Base-by-base conservation (phyloP, 2,888 invertebrate species). In the Orthosia gracilis region DNA sequence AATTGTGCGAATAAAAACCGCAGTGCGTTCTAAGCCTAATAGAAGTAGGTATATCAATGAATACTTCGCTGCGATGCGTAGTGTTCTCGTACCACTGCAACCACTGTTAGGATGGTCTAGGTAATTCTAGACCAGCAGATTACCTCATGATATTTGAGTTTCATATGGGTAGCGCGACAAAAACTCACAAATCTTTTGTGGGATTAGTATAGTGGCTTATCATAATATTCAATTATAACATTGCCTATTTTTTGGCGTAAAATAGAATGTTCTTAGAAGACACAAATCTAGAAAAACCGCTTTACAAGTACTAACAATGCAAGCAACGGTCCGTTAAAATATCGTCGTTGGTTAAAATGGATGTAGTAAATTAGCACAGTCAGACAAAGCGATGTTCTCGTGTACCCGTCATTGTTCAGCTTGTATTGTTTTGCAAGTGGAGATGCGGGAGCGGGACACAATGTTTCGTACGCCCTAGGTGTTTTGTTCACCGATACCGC, bases 401-500 rank as follows among this genome's bases (percentile, higher is more conserved):
- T 66, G 64, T 71, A 76, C 70, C 70, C 50, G 55, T 12, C 52
- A 69, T 84, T 76, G 68, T 82, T 68, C 18, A 23, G 26, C 31
- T 13, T n/a, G 50, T 59, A 71, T 84, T 84, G 85, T 82, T 76
- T 76, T 57, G 62, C 47, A 81, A 82, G 65, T 52, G 58, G 54
- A 69, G 62, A 79, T 61, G 64, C 31, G 23, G 65, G 40, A 62
- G 64, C 31, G 23, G 65, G 40, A 62, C 67, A 76, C 70, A 71
- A 69, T 81, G 70, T 71, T 55, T 65, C 45, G 61, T 52, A 55
- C 73, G 15, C 18, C 47, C 45, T 57, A 66, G n/a, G 17, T 61
- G 57, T 55, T 74, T 47, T 61, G 83, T 62, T 67, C 67, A 57
- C 47, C 13, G 62, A 67, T 40, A 40, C 58, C 54, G 17, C 40